Conservation (phyloP, 2,113 vertebrate genomes). For the Noturus placidus region DNA sequence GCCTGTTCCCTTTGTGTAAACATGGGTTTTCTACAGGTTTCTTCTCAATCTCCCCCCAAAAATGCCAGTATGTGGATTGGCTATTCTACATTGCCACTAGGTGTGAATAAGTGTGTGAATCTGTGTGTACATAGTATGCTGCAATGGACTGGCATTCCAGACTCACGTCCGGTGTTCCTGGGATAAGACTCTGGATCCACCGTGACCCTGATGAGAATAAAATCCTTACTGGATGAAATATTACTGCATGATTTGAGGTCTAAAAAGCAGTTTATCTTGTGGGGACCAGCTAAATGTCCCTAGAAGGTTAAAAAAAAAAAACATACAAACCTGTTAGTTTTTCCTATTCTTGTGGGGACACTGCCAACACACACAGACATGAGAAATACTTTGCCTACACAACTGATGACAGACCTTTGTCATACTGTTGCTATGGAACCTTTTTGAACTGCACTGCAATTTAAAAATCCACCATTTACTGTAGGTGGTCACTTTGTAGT, state of each 20-base stretch:
- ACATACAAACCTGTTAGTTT: not conserved
- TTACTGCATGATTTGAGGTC: not conserved
- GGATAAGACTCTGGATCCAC: not conserved
- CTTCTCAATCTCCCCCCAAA: not conserved
- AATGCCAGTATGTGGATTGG: not conserved
- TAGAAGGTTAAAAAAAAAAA: not conserved
- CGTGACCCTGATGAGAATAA: not conserved
- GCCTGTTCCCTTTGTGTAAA: too few species aligned
- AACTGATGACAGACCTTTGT: not conserved
- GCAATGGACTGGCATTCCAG: not conserved
- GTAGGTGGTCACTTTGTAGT: not conserved
- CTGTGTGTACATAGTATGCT: not conserved
- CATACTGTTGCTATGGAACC: not conserved
- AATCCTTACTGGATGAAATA: not conserved
- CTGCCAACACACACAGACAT: constrained; percentile 11
- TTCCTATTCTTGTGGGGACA: not conserved
- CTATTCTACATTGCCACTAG: not conserved
- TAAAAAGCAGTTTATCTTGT: not conserved
- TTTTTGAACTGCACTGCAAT: not conserved
- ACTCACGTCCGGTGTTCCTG: not conserved
- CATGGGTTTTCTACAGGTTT: not conserved
- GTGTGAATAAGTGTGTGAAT: not conserved
- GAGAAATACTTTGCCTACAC: not conserved
- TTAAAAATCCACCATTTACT: not conserved
- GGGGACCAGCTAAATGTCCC: too few species aligned